Conservation (phyloP, 1,140 invertebrate genomes). For the Leptopilina clavipes region DNA sequence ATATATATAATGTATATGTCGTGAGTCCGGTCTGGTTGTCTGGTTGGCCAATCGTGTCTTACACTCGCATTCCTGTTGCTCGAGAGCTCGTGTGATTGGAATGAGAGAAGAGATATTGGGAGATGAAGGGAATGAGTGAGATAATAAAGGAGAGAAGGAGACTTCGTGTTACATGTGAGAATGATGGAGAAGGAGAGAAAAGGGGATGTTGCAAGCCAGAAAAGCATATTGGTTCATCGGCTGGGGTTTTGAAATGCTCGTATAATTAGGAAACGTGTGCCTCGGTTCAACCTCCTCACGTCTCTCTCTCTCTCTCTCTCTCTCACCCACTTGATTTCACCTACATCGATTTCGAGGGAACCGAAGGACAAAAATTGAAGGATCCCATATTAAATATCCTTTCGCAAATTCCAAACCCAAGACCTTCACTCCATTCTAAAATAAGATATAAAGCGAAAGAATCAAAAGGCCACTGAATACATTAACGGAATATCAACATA, state of each 20-base stretch:
- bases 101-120: constrained; percentile 43
- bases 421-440: constrained; percentile 19
- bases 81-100: constrained; percentile 42
- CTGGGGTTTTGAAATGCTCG: constrained; percentile 68
- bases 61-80: constrained; percentile 69
- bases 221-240: constrained; percentile 73
- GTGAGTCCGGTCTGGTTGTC: constrained; percentile 47
- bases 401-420: constrained; percentile 3
- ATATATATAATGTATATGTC: constrained; percentile 48
- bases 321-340: constrained; percentile 13
- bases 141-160: constrained; percentile 39
- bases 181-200: constrained; percentile 41
- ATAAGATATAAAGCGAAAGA: constrained; percentile 1
- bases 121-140: constrained; percentile 37
- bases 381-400: constrained; percentile 5
- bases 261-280: constrained; percentile 71
- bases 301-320: neutral
- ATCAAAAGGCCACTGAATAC: neutral
- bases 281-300: constrained; percentile 46
- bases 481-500: neutral
- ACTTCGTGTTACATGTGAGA: constrained; percentile 62
- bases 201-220: constrained; percentile 68
- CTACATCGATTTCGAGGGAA: constrained; percentile 24
- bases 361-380: constrained; percentile 28
- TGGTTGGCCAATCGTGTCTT: constrained; percentile 68